These are phyloP conservation scores for Crax fasciolata DNA, from an alignment of 2,797 vertebrate species.

Conservation along the genomic window DNA sequence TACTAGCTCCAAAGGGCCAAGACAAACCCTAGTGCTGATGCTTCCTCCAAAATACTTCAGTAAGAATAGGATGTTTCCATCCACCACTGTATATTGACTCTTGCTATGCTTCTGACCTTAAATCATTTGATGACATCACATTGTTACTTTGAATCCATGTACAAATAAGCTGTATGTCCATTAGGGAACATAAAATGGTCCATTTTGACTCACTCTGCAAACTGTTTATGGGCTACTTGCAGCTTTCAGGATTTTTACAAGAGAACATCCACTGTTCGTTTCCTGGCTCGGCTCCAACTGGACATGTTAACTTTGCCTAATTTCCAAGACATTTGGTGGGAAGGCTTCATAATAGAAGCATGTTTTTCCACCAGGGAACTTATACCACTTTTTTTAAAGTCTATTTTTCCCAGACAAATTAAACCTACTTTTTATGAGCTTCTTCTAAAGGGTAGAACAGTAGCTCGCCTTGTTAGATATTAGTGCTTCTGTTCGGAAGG, in stretches of 20 bases:
- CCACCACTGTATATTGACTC: constrained; percentile 83
- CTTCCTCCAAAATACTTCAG: constrained; percentile 73
- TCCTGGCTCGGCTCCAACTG: constrained; percentile 82
- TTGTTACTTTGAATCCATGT: constrained; percentile 83
- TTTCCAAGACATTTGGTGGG: constrained; percentile 84
- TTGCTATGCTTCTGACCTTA: constrained; percentile 73
- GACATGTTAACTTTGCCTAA: constrained; percentile 82
- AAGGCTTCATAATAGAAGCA: constrained; percentile 75
- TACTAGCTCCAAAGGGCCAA: constrained; percentile 78
- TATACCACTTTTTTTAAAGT: constrained; percentile 33
- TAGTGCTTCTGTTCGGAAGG: constrained; percentile 73
- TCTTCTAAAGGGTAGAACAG: constrained; percentile 80
- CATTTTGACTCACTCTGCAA: constrained; percentile 84
- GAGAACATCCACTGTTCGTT: constrained; percentile 85
- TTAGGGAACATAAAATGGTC: constrained; percentile 82
- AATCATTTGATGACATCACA: constrained; percentile 84
- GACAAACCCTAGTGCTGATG: constrained; percentile 74
- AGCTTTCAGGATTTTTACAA: constrained; percentile 83
- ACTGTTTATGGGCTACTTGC: constrained; percentile 86
- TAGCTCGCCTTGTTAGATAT: constrained; percentile 78
- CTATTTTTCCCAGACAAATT: constrained; percentile 82
- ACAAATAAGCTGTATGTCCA: constrained; percentile 87
- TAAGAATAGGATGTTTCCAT: constrained; percentile 86
- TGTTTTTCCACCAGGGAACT: constrained; percentile 82
- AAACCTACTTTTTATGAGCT: constrained; percentile 80